Evolutionary conservation across 2,797 vertebrate genomes (phyloP).

Genomic region (Simalia tracyae): DNA sequence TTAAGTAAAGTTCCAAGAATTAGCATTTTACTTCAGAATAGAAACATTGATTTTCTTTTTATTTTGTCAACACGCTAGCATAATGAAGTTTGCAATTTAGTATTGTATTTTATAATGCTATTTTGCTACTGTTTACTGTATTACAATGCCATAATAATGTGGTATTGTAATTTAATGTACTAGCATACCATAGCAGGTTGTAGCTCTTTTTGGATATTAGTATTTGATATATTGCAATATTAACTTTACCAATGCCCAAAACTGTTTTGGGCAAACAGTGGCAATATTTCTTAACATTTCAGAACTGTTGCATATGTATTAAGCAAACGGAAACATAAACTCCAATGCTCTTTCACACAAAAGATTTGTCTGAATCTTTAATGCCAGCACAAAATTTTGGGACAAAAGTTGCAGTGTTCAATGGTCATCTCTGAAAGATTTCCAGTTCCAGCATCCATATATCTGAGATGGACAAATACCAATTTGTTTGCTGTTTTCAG

Average conservation of each 20-base stretch:
- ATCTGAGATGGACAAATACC: neutral
- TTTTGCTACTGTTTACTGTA: constrained; percentile 4
- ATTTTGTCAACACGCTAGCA: neutral
- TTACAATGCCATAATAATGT: constrained; percentile 10
- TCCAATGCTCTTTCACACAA: neutral
- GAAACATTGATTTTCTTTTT: constrained; percentile 8
- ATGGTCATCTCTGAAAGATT: neutral
- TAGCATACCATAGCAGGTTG: constrained; percentile 9
- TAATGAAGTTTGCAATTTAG: constrained; percentile 25
- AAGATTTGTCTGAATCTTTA: neutral
- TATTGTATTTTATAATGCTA: constrained; percentile 2
- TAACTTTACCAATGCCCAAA: constrained; percentile 13
- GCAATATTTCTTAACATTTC: neutral
- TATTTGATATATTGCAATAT: constrained; percentile 28
- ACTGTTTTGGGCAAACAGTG: neutral
- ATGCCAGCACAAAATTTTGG: neutral
- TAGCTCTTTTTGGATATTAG: constrained; percentile 15
- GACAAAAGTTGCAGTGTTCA: neutral
- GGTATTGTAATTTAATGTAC: constrained; percentile 19
- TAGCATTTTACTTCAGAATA: neutral
- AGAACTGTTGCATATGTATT: neutral
- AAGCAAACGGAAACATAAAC: neutral
- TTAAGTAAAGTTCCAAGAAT: neutral
- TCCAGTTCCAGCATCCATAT: neutral
- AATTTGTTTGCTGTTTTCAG: neutral